Evolutionary conservation across 2,888 invertebrate species (phyloP), one percentile per base, ranked within the genome.

Genomic region (Embidobia sp.): DNA sequence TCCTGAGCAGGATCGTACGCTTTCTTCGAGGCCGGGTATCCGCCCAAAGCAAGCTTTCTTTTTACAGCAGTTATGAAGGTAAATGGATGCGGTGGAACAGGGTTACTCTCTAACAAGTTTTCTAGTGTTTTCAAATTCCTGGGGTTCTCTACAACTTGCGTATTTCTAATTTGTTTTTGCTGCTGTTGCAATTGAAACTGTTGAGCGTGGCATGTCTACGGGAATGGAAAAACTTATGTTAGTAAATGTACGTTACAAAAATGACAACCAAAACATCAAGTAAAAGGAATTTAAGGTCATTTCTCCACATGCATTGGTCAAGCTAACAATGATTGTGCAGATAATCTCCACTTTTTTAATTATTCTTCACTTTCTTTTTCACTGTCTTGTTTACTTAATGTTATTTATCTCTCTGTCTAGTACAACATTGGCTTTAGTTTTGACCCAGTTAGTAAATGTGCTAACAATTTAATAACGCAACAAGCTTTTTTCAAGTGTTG

Each of bases 21-120:
- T 67, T 82, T 84, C 22, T 85, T 82, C 8, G 74, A 64, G 31
- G 83, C 83, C 37, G 82, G 72, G 69, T 82, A 80, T 53, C 83
- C 83, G 3, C 81, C 81, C 18, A 86, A 63, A 22, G 83, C 84
- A 51, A 93, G 85, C 81, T 94, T 93, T 74, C 91, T 89, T 79
- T 92, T 91, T 5, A 92, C 92, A 42, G 92, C 93, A 83, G 90
- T 91, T 37, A 93, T 92, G 81, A 93, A 92, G 81, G 92, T 93
- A 79, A 92, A 92, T 10, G 93, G 92, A 89, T 91, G 91, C 3
- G 91, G 90, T 79, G 90, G 87, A 3, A 90, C 85, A 7, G 90
- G 80, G 70, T 85, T 83, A 64, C 80, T 79, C 0, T 80, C 79
- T 44, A 85, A 53, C 22, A 84, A 80, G 37, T 75, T 70, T 66